phyloP scores from a whole-genome alignment of 2,888 invertebrate genomes.

The Piscicola geometra region DNA sequence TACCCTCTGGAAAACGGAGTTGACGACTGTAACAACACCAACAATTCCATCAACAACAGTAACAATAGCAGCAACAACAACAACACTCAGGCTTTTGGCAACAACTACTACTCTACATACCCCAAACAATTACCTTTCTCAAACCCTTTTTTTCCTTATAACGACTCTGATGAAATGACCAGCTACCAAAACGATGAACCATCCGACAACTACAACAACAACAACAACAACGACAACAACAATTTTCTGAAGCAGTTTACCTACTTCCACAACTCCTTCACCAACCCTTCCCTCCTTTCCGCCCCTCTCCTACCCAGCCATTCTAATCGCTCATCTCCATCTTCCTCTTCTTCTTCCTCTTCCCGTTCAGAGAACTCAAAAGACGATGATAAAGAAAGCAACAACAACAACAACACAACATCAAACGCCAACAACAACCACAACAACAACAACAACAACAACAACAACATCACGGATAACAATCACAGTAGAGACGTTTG shows the following conservation, averaged over 20 bases:
- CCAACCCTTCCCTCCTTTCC: background rate
- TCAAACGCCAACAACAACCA: background rate
- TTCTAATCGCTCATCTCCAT: constrained; percentile 1
- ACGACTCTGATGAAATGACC: constrained; percentile 7
- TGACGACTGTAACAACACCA: background rate
- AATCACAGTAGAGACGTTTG: background rate
- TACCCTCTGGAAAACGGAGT: background rate
- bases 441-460: background rate
- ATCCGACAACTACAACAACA: background rate
- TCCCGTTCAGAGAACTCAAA: constrained; percentile 16
- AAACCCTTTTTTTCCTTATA: background rate
- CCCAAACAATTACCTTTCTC: background rate
- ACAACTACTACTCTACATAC: background rate
- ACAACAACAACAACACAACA: background rate
- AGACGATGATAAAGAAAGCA: background rate
- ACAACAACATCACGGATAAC: background rate
- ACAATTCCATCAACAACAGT: background rate
- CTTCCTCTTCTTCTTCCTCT: constrained; percentile 9
- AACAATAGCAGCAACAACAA: constrained; percentile 17
- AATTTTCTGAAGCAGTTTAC: background rate
- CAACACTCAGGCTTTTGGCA: constrained; percentile 1
- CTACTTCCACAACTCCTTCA: background rate
- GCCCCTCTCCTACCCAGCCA: background rate
- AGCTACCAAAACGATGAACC: background rate
- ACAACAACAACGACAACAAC: constrained; percentile 8